Percentiles rank a stretch among this genome's conserved stretches.
These are phyloP conservation scores for Psilopsiagon aymara DNA, from an alignment of 2,113 vertebrate genomes.

Conservation along the genomic window DNA sequence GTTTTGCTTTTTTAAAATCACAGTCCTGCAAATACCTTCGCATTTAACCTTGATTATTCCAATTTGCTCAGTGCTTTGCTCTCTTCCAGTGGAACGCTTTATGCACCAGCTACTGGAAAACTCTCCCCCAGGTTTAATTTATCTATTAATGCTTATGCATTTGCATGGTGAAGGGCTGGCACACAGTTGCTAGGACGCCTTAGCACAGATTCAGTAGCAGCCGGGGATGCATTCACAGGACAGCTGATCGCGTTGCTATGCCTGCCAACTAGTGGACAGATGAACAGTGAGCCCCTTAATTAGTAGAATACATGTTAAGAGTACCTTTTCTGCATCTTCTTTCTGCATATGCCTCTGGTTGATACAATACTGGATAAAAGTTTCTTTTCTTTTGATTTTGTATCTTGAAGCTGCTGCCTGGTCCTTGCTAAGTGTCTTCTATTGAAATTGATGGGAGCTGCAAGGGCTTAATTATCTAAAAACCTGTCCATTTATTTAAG, in stretches of 20 bases:
- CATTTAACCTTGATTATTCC: neutral
- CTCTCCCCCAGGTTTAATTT: neutral
- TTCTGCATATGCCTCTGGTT: neutral
- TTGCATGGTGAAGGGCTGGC: neutral
- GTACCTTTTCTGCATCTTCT: neutral
- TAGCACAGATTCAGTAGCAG: neutral
- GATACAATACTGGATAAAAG: neutral
- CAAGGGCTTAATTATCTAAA: neutral
- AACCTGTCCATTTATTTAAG: neutral
- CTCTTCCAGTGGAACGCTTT: neutral
- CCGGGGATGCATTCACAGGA: neutral
- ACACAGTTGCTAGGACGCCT: neutral
- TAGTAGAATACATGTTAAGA: neutral
- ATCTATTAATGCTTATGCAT: neutral
- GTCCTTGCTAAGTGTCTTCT: neutral
- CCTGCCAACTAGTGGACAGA: constrained; percentile 55
- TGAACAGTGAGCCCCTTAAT: neutral
- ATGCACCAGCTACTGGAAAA: neutral
- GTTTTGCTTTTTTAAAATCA: neutral
- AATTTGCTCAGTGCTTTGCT: neutral
- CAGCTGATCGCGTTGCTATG: neutral
- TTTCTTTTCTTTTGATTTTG: neutral
- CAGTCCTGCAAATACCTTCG: neutral
- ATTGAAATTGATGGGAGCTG: neutral
- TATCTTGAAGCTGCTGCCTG: neutral